phyloP scores from a whole-genome alignment of 1,140 invertebrate species.

The Sesamia nonagrioides region DNA sequence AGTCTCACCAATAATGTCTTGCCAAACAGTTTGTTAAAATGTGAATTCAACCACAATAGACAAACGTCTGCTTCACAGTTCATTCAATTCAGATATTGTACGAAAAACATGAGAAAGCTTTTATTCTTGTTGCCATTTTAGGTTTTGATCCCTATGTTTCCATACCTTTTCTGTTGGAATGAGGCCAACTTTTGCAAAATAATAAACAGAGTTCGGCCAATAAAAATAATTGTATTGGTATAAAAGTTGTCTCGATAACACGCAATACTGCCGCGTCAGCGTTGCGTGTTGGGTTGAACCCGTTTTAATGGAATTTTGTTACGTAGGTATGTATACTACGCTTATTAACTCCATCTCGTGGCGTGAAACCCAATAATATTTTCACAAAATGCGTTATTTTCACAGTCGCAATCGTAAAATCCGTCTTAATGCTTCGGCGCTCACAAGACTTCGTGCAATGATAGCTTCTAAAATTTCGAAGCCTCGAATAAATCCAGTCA shows the following conservation, averaged over 20 bases:
- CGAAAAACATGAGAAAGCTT: conserved; percentile 32
- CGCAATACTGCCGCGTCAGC: conserved; percentile 1
- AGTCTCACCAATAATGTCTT: conserved; percentile 11
- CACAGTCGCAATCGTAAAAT: conserved; percentile 52
- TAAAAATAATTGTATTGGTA: conserved; percentile 37
- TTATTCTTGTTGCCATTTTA: conserved; percentile 23
- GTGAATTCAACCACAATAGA: conserved; percentile 32
- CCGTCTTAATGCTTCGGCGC: conserved; percentile 43
- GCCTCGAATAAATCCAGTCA: conserved; percentile 39
- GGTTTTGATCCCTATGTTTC: conserved; percentile 26
- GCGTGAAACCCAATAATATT: conserved; percentile 47
- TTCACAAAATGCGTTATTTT: conserved; percentile 44
- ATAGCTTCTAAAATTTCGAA: conserved; percentile 47
- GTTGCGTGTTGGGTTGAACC: background rate
- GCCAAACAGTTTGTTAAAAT: conserved; percentile 25
- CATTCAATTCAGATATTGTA: conserved; percentile 19
- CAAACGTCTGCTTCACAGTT: conserved; percentile 10
- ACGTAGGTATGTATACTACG: conserved; percentile 6
- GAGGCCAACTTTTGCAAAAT: conserved; percentile 15
- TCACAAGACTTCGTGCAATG: conserved; percentile 10
- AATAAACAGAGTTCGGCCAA: conserved; percentile 23
- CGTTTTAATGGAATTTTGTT: background rate
- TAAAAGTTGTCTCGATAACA: conserved; percentile 18
- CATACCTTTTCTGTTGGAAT: conserved; percentile 27
- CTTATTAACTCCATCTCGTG: conserved; percentile 35